These are phyloP conservation scores for Pandion haliaetus DNA, from an alignment of 2,113 vertebrate genomes.

Conservation along the genomic window DNA sequence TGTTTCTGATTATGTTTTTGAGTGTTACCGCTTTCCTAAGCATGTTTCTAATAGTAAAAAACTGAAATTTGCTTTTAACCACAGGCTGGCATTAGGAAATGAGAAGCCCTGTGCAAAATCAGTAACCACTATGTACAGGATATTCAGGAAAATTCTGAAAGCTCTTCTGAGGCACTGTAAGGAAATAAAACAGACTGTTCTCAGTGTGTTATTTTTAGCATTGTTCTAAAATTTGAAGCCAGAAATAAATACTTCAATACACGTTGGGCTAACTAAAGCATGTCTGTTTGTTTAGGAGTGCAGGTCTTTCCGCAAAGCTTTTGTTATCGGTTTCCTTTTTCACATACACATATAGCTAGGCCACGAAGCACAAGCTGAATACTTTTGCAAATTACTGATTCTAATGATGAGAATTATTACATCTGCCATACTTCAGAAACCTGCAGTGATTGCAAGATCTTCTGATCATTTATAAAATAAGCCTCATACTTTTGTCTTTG, in stretches of 20 bases:
- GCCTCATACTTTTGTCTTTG: not conserved
- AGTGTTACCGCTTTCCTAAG: not conserved
- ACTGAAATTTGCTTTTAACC: slow-evolving; percentile 1
- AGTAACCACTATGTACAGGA: not conserved
- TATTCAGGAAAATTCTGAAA: not conserved
- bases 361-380: not conserved
- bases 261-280: not conserved
- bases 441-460: not conserved
- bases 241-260: slow-evolving; percentile 12
- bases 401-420: not conserved
- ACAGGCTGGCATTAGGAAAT: not conserved
- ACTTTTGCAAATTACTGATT: not conserved
- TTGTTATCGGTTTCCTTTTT: not conserved
- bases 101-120: not conserved
- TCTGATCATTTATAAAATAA: not conserved
- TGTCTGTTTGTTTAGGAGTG: not conserved
- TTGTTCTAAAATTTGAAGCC: slow-evolving; percentile 17
- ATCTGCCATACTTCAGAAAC: not conserved
- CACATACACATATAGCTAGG: not conserved
- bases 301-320: not conserved
- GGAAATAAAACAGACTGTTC: slow-evolving; percentile 15
- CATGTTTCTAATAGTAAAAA: not conserved
- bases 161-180: not conserved
- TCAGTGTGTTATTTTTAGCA: slow-evolving; percentile 36
- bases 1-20: not conserved